These are phyloP conservation scores for Aurelia aurita DNA, from an alignment of 30 jellyfish, hydroid and myxozoan genomes.

Conservation along the genomic window DNA sequence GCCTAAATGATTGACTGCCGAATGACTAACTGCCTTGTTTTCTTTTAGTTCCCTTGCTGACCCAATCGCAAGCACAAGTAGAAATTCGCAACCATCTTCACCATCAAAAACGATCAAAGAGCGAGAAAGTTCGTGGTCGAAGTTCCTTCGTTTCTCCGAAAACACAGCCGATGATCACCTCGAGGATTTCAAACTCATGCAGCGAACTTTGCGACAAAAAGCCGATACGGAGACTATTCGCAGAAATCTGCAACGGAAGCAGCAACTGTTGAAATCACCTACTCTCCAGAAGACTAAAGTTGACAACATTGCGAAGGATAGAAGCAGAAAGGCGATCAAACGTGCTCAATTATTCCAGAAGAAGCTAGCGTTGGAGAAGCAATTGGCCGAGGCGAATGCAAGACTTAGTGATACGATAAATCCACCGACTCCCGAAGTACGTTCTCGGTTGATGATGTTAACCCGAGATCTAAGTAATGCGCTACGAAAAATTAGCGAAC, in stretches of 20 bases:
- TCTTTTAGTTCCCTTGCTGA: constrained; percentile 32
- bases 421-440: constrained; percentile 32
- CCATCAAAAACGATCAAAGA: constrained; percentile 28
- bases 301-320: constrained; percentile 58
- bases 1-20: too few relatives aligned
- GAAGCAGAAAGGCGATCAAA: constrained; percentile 88
- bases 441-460: constrained; percentile 12
- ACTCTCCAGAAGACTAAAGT: constrained; percentile 33
- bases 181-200: constrained; percentile 69
- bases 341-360: constrained; percentile 91
- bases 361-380: constrained; percentile 76
- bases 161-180: constrained; percentile 72
- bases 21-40: neutral
- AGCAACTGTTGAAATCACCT: constrained; percentile 54
- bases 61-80: constrained; percentile 37
- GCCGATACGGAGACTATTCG: constrained; percentile 60
- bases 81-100: constrained; percentile 7
- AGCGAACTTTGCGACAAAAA: constrained; percentile 53
- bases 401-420: constrained; percentile 64
- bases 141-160: constrained; percentile 88
- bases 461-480: constrained; percentile 34
- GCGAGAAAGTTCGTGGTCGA: constrained; percentile 81
- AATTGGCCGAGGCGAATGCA: constrained; percentile 84
- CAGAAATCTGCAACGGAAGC: constrained; percentile 46
- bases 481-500: constrained; percentile 39